These are phyloP conservation scores for Phoebastria nigripes DNA, from an alignment of 2,797 vertebrate genomes.

Conservation along the genomic window DNA sequence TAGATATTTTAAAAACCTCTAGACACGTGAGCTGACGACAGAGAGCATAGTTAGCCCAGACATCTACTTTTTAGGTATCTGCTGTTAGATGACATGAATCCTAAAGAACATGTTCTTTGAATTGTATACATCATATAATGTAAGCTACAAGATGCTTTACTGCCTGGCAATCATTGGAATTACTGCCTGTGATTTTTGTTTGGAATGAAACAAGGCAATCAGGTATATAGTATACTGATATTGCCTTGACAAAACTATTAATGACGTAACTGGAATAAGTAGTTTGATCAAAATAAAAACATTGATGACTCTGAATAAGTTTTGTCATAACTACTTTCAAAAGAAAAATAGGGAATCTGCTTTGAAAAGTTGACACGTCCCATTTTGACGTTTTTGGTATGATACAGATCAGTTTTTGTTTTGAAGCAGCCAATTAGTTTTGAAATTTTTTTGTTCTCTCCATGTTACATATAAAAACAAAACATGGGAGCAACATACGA, in stretches of 20 bases:
- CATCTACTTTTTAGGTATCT: background rate
- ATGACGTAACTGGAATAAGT: background rate
- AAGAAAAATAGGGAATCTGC: background rate
- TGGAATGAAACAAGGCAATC: background rate
- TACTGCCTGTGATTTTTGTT: background rate
- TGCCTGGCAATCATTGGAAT: background rate
- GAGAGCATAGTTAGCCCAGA: background rate
- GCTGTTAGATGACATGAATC: background rate
- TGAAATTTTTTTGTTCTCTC: background rate
- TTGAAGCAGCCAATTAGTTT: background rate
- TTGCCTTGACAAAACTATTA: background rate
- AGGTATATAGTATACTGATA: background rate
- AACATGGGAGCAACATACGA: background rate
- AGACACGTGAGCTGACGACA: background rate
- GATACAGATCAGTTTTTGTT: background rate
- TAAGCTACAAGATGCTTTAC: background rate
- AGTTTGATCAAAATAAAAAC: background rate
- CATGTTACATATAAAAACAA: background rate
- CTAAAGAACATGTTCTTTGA: background rate
- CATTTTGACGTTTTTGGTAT: background rate
- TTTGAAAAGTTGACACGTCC: background rate
- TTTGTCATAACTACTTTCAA: background rate
- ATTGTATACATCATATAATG: background rate
- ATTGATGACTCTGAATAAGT: background rate
- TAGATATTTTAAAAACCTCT: background rate